Percentiles rank a stretch among this genome's conserved stretches.
Evolutionary conservation across 2,888 invertebrate species (phyloP).

Genomic region (Pyrochroa serraticornis): DNA sequence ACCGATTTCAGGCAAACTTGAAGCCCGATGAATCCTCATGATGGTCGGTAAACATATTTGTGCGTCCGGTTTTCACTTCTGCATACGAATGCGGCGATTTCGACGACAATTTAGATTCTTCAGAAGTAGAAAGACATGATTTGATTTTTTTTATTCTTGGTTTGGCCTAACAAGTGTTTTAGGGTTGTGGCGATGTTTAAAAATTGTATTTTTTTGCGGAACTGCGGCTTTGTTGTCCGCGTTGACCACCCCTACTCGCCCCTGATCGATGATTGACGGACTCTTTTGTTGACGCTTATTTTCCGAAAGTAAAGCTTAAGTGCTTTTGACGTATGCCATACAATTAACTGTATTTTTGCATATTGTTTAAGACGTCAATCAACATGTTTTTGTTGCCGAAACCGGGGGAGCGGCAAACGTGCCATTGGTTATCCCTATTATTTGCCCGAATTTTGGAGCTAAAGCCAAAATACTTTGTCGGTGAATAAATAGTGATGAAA

Average conservation of each 20-base stretch:
- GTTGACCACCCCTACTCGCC: conserved; percentile 18
- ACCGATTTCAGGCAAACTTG: not conserved
- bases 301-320: conserved; percentile 36
- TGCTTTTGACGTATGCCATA: conserved; percentile 44
- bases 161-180: conserved; percentile 7
- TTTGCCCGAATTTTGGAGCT: too few species aligned
- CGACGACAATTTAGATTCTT: conserved; percentile 10
- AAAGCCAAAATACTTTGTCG: too few species aligned
- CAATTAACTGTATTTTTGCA: conserved; percentile 44
- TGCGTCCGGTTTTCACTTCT: not conserved
- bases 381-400: conserved; percentile 27
- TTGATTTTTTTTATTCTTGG: not conserved
- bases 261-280: conserved; percentile 37
- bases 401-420: not conserved
- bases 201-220: conserved; percentile 8
- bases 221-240: conserved; percentile 13
- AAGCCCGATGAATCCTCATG: not conserved
- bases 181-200: not conserved
- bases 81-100: conserved; percentile 19
- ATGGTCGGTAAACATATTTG: not conserved
- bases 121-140: not conserved
- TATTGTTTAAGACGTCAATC: conserved; percentile 38
- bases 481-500: too few species aligned
- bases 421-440: too few species aligned
- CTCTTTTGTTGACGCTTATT: conserved; percentile 35